phyloP scores from a whole-genome alignment of 2,113 vertebrate genomes.

The Panurus biarmicus region DNA sequence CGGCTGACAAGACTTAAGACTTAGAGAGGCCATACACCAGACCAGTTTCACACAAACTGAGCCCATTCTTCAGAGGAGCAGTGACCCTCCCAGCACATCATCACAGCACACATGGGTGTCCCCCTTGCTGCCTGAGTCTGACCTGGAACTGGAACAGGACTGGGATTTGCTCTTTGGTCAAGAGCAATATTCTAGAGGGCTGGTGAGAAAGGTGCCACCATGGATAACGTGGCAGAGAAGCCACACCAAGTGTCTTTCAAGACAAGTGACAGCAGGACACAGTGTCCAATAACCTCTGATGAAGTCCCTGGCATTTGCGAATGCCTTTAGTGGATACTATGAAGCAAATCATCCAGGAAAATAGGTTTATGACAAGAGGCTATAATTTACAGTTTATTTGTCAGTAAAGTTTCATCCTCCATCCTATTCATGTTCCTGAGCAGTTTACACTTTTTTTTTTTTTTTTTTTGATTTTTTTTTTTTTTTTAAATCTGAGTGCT shows the following conservation, averaged over 20 bases:
- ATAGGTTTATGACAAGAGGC: neutral
- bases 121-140: neutral
- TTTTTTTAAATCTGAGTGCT: neutral
- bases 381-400: neutral
- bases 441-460: neutral
- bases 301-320: neutral
- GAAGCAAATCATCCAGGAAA: neutral
- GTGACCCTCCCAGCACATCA: neutral
- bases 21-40: neutral
- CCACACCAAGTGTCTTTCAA: neutral
- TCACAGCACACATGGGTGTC: rapidly evolving
- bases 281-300: neutral
- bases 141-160: neutral
- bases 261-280: neutral
- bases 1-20: neutral
- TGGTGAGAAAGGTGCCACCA: rapidly evolving
- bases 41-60: neutral
- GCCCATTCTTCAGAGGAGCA: neutral
- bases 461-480: too few species aligned
- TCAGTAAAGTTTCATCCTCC: neutral
- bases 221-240: neutral
- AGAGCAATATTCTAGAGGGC: neutral
- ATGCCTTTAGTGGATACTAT: neutral
- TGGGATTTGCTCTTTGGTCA: neutral
- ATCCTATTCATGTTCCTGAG: neutral